Evolutionary conservation across 2,797 vertebrate genomes (phyloP).

Genomic region (Poecilia picta): DNA sequence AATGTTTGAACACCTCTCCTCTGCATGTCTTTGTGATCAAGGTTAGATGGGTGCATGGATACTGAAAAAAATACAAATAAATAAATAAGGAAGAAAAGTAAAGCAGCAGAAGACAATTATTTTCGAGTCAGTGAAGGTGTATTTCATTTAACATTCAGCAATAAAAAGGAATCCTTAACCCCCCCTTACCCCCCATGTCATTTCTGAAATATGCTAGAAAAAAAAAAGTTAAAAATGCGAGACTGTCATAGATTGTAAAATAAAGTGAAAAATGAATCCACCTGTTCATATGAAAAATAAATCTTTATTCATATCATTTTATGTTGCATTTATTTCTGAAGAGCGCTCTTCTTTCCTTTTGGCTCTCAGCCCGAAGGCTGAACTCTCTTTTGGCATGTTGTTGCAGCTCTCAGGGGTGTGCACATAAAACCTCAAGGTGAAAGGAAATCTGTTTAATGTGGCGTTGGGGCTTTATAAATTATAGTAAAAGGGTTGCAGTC

Average conservation of each 20-base stretch:
- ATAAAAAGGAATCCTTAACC: conserved; percentile 84
- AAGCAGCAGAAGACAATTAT: conserved; percentile 93
- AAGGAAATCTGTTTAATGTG: conserved; percentile 35
- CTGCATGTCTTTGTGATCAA: conserved; percentile 99
- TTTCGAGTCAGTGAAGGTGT: conserved; percentile 91
- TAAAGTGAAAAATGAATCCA: conserved; percentile 83
- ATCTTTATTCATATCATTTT: conserved; percentile 88
- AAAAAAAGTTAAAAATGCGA: conserved; percentile 78
- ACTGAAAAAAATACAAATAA: conserved; percentile 18
- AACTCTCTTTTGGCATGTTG: conserved; percentile 15
- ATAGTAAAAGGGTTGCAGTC: conserved; percentile 24
- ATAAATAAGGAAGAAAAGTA: conserved; percentile 75
- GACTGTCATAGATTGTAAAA: conserved; percentile 94
- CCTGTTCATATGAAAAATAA: conserved; percentile 88
- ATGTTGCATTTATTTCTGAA: conserved; percentile 75
- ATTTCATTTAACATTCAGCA: conserved; percentile 97
- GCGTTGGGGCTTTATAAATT: conserved; percentile 22
- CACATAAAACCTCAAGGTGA: conserved; percentile 19
- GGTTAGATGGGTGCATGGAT: conserved; percentile 99
- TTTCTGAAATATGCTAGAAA: conserved; percentile 92
- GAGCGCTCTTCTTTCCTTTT: conserved; percentile 31
- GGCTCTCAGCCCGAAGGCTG: conserved; percentile 18
- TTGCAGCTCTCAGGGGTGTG: conserved; percentile 10
- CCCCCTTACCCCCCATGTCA: conserved; percentile 74
- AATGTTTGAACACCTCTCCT: conserved; percentile 86